Conservation (phyloP, 2,113 vertebrate genomes). For the Potamarius usumacintae region DNA sequence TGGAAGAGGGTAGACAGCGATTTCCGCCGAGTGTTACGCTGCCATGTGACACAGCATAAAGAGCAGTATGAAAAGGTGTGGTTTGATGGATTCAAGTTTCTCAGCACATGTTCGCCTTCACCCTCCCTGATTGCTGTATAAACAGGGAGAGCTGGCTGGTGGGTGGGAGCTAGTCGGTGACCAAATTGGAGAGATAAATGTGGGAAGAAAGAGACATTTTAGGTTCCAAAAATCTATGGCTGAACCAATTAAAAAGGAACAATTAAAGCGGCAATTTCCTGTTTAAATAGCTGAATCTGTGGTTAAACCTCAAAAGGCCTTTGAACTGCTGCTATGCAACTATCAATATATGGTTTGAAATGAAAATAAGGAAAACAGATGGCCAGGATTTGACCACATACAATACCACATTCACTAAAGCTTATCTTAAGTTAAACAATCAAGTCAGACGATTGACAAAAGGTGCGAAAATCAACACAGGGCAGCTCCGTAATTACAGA, state of each 20-base stretch:
- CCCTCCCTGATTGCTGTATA: background rate
- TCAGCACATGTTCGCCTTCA: background rate
- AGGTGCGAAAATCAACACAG: background rate
- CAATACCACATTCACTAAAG: background rate
- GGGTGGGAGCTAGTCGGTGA: background rate
- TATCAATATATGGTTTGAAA: background rate
- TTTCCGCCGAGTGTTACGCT: background rate
- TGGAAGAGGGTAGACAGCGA: background rate
- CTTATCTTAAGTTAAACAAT: background rate
- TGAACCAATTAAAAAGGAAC: background rate
- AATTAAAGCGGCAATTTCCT: slow-evolving; percentile 14
- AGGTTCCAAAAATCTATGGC: background rate
- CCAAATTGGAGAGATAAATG: background rate
- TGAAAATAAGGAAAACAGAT: background rate
- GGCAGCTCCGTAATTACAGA: background rate
- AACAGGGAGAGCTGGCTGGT: background rate
- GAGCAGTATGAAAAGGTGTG: background rate
- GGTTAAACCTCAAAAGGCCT: background rate
- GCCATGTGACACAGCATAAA: background rate
- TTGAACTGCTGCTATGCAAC: background rate
- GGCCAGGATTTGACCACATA: background rate
- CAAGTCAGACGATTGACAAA: background rate
- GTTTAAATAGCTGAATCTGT: background rate
- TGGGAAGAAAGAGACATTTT: background rate
- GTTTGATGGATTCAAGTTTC: background rate